A percentile compares a stretch with the other conserved stretches of the same genome.
These are phyloP conservation scores for Blomia tropicalis DNA, from an alignment of 2,888 invertebrate genomes.

Conservation along the genomic window DNA sequence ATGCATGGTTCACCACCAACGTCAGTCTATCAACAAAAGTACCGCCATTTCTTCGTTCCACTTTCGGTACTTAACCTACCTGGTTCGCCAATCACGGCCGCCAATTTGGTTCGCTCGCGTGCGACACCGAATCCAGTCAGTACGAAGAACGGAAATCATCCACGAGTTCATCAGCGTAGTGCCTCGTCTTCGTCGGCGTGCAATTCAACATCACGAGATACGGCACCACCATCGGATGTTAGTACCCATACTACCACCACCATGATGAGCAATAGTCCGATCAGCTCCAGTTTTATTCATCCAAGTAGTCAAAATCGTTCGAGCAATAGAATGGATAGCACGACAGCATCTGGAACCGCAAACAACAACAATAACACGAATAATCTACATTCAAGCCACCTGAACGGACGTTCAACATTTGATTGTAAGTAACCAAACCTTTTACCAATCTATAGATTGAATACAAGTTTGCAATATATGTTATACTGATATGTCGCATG, in stretches of 20 bases:
- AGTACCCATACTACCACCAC: background rate
- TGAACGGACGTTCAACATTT: too few species aligned
- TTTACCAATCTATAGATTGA: too few species aligned
- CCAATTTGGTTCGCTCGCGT: background rate
- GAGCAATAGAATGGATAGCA: background rate
- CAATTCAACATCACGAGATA: slow-evolving; percentile 7
- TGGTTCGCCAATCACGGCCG: background rate
- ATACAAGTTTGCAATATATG: too few species aligned
- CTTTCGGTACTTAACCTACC: background rate
- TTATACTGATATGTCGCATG: too few species aligned
- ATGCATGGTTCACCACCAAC: slow-evolving; percentile 8
- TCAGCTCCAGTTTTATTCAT: background rate
- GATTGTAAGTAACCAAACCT: too few species aligned
- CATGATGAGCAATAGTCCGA: background rate
- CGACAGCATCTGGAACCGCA: background rate
- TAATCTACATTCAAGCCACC: background rate
- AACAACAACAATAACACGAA: slow-evolving; percentile 1
- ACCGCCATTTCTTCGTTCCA: slow-evolving; percentile 6
- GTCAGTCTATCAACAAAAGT: slow-evolving; percentile 2
- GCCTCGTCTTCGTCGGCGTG: background rate
- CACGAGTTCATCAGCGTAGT: slow-evolving; percentile 2
- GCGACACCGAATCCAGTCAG: background rate
- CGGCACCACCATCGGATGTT: background rate
- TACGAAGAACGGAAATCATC: background rate
- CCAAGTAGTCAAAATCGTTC: background rate